Percentiles rank a stretch among this genome's conserved stretches.
Evolutionary conservation across 1,140 invertebrate species (phyloP).

Genomic region (Leptinotarsa defecta): DNA sequence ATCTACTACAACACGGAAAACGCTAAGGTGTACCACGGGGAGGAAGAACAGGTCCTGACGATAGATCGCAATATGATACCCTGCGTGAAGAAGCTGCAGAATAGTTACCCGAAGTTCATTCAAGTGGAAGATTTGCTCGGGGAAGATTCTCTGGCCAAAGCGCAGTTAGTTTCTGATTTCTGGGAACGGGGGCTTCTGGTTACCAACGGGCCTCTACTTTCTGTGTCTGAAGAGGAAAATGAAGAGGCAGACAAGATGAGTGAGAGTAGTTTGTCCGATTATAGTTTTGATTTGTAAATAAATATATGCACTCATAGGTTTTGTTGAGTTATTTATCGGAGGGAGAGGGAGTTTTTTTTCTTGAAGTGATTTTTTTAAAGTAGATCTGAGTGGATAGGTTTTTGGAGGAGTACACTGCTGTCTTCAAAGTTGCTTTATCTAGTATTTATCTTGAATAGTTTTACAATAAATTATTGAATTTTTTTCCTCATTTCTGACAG

Average conservation of each 20-base stretch:
- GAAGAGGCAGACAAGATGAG: background rate
- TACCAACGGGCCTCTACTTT: slow-evolving; percentile 52
- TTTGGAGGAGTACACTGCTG: too few relatives aligned
- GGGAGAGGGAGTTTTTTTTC: too few relatives aligned
- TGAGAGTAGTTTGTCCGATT: too few relatives aligned
- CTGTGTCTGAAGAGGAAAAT: slow-evolving; percentile 9
- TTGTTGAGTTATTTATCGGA: too few relatives aligned
- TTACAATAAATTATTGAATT: too few relatives aligned
- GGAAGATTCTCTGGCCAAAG: slow-evolving; percentile 65
- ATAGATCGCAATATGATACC: slow-evolving; percentile 68
- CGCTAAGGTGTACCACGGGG: slow-evolving; percentile 79
- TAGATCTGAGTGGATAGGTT: too few relatives aligned
- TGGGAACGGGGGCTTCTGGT: slow-evolving; percentile 75
- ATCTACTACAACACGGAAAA: slow-evolving; percentile 86
- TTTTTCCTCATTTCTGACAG: too few relatives aligned
- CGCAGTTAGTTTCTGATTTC: slow-evolving; percentile 65
- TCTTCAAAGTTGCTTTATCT: too few relatives aligned
- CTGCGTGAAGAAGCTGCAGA: slow-evolving; percentile 73
- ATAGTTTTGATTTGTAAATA: too few relatives aligned
- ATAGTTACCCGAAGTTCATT: slow-evolving; percentile 76
- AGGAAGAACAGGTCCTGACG: slow-evolving; percentile 78
- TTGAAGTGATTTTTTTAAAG: too few relatives aligned
- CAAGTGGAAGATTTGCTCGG: slow-evolving; percentile 73
- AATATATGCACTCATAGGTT: too few relatives aligned
- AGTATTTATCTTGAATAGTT: too few relatives aligned